These are phyloP conservation scores for Limanda limanda DNA, from an alignment of 2,113 vertebrate species.

Conservation along the genomic window DNA sequence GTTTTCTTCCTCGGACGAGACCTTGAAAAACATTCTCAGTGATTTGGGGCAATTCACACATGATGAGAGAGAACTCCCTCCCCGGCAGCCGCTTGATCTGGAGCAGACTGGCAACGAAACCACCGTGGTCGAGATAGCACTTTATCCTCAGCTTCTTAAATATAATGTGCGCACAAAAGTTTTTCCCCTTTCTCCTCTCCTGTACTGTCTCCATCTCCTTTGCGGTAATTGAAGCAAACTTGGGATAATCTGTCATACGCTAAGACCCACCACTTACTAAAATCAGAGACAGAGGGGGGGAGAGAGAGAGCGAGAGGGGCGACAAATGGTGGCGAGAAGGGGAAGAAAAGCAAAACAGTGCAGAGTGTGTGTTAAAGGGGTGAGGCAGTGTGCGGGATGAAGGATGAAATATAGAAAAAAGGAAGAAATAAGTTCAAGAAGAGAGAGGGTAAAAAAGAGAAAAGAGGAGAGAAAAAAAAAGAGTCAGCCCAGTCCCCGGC, in stretches of 20 bases:
- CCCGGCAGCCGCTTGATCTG: slow-evolving; percentile 62
- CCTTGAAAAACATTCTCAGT: slow-evolving; percentile 66
- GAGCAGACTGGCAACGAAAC: slow-evolving; percentile 66
- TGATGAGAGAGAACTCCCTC: slow-evolving; percentile 63
- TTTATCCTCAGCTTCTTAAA: slow-evolving; percentile 89
- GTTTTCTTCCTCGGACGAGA: slow-evolving; percentile 66
- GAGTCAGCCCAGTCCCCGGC: slow-evolving; percentile 83
- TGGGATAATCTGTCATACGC: slow-evolving; percentile 84
- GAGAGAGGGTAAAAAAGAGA: slow-evolving; percentile 62
- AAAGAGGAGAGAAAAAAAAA: slow-evolving; percentile 44
- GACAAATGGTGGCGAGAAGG: slow-evolving; percentile 64
- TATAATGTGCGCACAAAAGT: slow-evolving; percentile 89
- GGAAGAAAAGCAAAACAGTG: slow-evolving; percentile 62
- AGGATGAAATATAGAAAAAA: slow-evolving; percentile 78
- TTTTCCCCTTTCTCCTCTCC: slow-evolving; percentile 67
- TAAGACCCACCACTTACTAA: slow-evolving; percentile 85
- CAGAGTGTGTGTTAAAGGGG: slow-evolving; percentile 68
- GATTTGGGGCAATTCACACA: slow-evolving; percentile 68
- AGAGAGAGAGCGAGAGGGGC: slow-evolving; percentile 29
- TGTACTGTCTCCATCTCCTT: slow-evolving; percentile 79
- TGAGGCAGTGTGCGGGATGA: slow-evolving; percentile 73
- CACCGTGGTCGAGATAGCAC: slow-evolving; percentile 68
- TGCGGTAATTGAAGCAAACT: slow-evolving; percentile 86
- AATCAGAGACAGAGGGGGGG: slow-evolving; percentile 74
- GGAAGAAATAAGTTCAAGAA: slow-evolving; percentile 77